phyloP scores from a whole-genome alignment of 1,140 invertebrate genomes.

The Bombyx mori region ASM3026992v2 NC_085134.1:1780501-1781000 shows the following conservation, averaged over 20 bases:
- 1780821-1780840: slow-evolving; percentile 77
- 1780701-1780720: slow-evolving; percentile 79
- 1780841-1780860: slow-evolving; percentile 77
- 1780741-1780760: slow-evolving; percentile 71
- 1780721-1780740: slow-evolving; percentile 75
- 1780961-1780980: slow-evolving; percentile 75
- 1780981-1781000: slow-evolving; percentile 70
- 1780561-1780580: slow-evolving; percentile 80
- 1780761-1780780: slow-evolving; percentile 43
- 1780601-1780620: slow-evolving; percentile 60
- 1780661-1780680: slow-evolving; percentile 73
- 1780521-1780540: slow-evolving; percentile 12
- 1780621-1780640: slow-evolving; percentile 47
- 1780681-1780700: slow-evolving; percentile 77
- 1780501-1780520: no score
- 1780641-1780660: slow-evolving; percentile 76
- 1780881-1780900: slow-evolving; percentile 68
- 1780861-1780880: slow-evolving; percentile 67
- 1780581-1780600: slow-evolving; percentile 71
- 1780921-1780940: slow-evolving; percentile 75
- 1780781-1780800: slow-evolving; percentile 70
- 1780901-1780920: slow-evolving; percentile 63
- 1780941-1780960: slow-evolving; percentile 79
- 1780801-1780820: slow-evolving; percentile 69
- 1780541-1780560: slow-evolving; percentile 53